Conservation (phyloP, 1,140 invertebrate genomes). For the Lordiphosa stackelbergi region DNA sequence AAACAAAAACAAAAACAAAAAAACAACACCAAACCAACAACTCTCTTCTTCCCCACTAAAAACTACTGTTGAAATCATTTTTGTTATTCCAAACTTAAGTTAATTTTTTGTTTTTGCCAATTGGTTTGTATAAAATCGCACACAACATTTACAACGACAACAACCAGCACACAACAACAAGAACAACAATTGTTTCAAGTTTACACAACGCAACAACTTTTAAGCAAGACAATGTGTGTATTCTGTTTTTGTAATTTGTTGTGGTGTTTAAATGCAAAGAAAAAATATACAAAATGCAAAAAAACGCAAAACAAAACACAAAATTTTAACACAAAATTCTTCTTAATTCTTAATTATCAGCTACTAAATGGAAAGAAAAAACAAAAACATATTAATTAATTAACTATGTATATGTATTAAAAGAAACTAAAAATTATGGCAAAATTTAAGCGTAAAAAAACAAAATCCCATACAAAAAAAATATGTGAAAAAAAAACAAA, state of each 20-base stretch:
- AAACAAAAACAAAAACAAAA: slow-evolving; percentile 11
- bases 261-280: slow-evolving; percentile 39
- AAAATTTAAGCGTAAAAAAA: slow-evolving; percentile 48
- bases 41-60: background rate
- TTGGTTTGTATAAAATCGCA: slow-evolving; percentile 41
- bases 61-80: slow-evolving; percentile 4
- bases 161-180: slow-evolving; percentile 37
- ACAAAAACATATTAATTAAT: slow-evolving; percentile 55
- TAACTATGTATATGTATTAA: slow-evolving; percentile 62
- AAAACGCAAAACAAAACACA: slow-evolving; percentile 21
- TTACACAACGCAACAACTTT: slow-evolving; percentile 40
- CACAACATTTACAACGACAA: slow-evolving; percentile 35
- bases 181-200: slow-evolving; percentile 40
- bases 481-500: slow-evolving; percentile 37
- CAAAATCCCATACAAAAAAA: slow-evolving; percentile 44
- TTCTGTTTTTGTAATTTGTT: slow-evolving; percentile 66
- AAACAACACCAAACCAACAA: slow-evolving; percentile 1
- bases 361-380: slow-evolving; percentile 37
- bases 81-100: slow-evolving; percentile 18
- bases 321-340: slow-evolving; percentile 18
- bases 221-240: slow-evolving; percentile 53
- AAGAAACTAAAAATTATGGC: slow-evolving; percentile 38
- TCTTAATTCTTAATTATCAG: slow-evolving; percentile 68
- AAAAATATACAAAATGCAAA: slow-evolving; percentile 29
- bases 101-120: slow-evolving; percentile 28